Conservation (phyloP, 1,140 invertebrate species). For the Lepidostoma basale region DNA sequence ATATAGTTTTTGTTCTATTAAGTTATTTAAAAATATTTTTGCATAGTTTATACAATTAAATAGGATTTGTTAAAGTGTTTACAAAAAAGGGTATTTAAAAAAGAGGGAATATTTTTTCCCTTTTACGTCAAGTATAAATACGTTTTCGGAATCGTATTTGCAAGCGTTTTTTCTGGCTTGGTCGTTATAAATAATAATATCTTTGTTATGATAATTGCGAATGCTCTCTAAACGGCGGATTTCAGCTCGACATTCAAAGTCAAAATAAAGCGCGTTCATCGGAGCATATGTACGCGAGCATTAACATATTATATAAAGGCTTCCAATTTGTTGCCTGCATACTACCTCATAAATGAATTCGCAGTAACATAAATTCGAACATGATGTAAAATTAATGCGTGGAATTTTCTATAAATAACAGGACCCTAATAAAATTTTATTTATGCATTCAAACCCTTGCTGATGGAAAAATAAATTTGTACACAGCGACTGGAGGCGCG, state of each 20-base stretch:
- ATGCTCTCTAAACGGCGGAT: background rate
- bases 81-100: too few species aligned
- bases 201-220: background rate
- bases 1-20: too few species aligned
- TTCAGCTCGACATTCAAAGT: background rate
- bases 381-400: constrained; percentile 18
- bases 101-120: too few species aligned
- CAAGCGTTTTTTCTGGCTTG: too few species aligned
- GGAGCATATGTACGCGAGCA: background rate
- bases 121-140: too few species aligned
- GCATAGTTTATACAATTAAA: too few species aligned
- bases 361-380: constrained; percentile 16
- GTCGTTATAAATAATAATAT: too few species aligned
- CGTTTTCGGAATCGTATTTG: too few species aligned
- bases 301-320: background rate
- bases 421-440: constrained; percentile 24
- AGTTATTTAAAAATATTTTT: too few species aligned
- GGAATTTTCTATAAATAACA: constrained; percentile 23
- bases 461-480: constrained; percentile 20
- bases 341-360: constrained; percentile 16
- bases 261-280: background rate
- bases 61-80: too few species aligned
- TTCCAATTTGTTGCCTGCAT: constrained; percentile 9
- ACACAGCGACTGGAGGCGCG: background rate
- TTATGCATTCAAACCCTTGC: constrained; percentile 20